These are phyloP conservation scores for Smutsia temminckii DNA, from an alignment of 2,797 vertebrate species.

Conservation along the genomic window DNA sequence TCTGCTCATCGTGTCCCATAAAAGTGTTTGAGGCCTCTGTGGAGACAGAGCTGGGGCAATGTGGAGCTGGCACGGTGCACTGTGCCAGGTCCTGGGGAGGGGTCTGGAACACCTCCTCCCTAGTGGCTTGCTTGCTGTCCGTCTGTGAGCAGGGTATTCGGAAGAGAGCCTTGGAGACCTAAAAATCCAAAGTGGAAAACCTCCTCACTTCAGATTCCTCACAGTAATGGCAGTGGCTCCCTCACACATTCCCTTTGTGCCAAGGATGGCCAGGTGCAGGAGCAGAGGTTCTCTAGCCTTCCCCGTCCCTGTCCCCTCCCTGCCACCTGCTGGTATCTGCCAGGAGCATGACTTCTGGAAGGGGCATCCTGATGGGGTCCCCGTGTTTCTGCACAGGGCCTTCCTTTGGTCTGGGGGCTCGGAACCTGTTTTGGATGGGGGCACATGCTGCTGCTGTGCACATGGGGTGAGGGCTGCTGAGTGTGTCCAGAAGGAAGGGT, in stretches of 20 bases:
- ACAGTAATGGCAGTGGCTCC: neutral
- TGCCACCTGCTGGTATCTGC: fast-evolving
- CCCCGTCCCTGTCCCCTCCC: neutral
- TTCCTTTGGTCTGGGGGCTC: neutral
- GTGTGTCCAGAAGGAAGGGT: neutral
- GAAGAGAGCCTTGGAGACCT: neutral
- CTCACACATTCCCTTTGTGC: fast-evolving
- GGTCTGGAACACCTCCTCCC: neutral
- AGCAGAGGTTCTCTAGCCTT: neutral
- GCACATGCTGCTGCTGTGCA: neutral
- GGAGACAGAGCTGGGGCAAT: neutral
- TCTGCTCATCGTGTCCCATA: neutral
- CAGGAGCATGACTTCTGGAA: neutral
- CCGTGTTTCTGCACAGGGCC: neutral
- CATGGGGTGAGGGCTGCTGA: no score
- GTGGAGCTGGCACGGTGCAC: neutral
- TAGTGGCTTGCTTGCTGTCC: neutral
- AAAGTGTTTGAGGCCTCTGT: neutral
- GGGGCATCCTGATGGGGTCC: neutral
- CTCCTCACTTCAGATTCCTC: neutral
- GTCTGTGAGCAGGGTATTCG: neutral
- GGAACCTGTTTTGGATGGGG: fast-evolving
- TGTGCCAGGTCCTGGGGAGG: neutral
- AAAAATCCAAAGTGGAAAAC: neutral
- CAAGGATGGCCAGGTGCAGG: neutral